Percentiles rank a stretch among this genome's conserved stretches.
Evolutionary conservation across 2,113 vertebrate species (phyloP).

Genomic region (Heliornis fulica): DNA sequence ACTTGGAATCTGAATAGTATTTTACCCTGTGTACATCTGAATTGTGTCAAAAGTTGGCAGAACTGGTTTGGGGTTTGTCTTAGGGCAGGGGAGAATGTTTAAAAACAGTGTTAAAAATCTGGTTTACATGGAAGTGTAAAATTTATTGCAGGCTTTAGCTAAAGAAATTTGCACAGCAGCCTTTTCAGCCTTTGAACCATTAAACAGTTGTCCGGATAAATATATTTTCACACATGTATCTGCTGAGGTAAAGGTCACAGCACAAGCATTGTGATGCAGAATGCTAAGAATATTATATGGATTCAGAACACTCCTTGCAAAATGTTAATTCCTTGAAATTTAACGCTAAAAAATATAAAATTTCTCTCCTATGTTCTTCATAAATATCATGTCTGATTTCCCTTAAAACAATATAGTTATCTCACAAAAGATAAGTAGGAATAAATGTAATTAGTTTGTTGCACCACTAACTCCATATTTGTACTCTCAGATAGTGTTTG

Average conservation of each 20-base stretch:
- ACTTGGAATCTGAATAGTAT: neutral
- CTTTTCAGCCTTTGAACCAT: neutral
- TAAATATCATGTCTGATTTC: neutral
- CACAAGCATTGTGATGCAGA: neutral
- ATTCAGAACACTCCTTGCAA: neutral
- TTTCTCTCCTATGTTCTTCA: neutral
- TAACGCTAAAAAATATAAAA: neutral
- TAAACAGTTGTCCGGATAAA: slow-evolving; percentile 13
- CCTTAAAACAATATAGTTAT: neutral
- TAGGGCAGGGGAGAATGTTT: neutral
- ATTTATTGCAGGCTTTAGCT: neutral
- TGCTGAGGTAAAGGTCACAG: slow-evolving; percentile 37
- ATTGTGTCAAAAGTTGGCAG: neutral
- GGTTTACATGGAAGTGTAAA: neutral
- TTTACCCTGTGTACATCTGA: neutral
- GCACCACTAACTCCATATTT: neutral
- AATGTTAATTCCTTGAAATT: neutral
- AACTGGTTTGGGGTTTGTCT: neutral
- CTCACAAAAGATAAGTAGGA: neutral
- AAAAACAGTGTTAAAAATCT: slow-evolving; percentile 1
- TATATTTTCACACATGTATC: slow-evolving; percentile 9
- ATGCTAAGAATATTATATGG: neutral
- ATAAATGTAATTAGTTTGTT: neutral
- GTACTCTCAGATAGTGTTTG: neutral
- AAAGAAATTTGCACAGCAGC: neutral